These are phyloP conservation scores for Xestia ashworthii DNA, from an alignment of 2,888 invertebrate species.

Conservation along the genomic window DNA sequence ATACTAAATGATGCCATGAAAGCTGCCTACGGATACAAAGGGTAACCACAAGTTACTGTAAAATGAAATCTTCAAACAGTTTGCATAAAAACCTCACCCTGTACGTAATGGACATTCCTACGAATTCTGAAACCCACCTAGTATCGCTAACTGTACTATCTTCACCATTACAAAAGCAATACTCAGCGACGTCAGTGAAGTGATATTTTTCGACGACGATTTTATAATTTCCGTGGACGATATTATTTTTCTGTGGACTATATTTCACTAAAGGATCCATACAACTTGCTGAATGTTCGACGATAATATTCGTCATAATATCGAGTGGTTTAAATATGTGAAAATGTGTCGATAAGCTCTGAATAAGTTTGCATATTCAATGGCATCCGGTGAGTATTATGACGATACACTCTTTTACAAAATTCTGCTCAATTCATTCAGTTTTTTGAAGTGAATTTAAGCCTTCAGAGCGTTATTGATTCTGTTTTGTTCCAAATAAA, in stretches of 20 bases:
- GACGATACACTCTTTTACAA: slow-evolving; percentile 26
- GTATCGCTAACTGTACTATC: slow-evolving; percentile 72
- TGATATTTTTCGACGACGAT: slow-evolving; percentile 46
- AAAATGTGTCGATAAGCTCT: slow-evolving; percentile 73
- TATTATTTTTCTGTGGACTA: slow-evolving; percentile 24
- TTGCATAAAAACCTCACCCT: slow-evolving; percentile 64
- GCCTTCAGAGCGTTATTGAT: slow-evolving; percentile 2
- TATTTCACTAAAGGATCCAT: slow-evolving; percentile 29
- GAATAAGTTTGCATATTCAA: slow-evolving; percentile 70
- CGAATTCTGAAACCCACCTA: slow-evolving; percentile 66
- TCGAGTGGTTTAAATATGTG: slow-evolving; percentile 60
- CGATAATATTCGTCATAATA: slow-evolving; percentile 41
- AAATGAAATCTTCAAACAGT: background rate
- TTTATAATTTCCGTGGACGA: slow-evolving; percentile 41
- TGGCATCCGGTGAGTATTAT: slow-evolving; percentile 78
- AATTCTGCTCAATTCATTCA: slow-evolving; percentile 16
- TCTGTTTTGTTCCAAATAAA: slow-evolving; percentile 2
- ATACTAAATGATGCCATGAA: too few relatives aligned
- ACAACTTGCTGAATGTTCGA: slow-evolving; percentile 44
- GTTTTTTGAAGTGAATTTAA: slow-evolving; percentile 16
- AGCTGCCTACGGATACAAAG: background rate
- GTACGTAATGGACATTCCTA: slow-evolving; percentile 66
- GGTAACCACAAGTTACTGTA: background rate
- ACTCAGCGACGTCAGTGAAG: slow-evolving; percentile 53
- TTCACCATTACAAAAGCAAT: slow-evolving; percentile 72